Evolutionary conservation across 2,888 invertebrate species (phyloP), one percentile per base, ranked within the genome.

Genomic region (Amphipyra tragopoginis): DNA sequence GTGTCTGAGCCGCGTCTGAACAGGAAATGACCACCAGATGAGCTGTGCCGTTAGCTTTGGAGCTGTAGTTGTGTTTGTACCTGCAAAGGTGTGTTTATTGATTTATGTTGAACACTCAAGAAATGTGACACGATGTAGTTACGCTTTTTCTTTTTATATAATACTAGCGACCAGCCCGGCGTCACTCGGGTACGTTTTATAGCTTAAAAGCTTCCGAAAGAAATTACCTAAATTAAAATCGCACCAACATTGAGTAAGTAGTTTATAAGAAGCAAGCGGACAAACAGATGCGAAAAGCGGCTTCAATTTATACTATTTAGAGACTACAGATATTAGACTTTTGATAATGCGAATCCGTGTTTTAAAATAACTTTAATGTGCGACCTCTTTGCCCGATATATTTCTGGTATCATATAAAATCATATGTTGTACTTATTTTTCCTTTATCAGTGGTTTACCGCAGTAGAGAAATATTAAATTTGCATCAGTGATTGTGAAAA

Each of bases 11-110:
- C 82, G 76, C 81, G 90, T 89, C 90, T 90, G 86, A 82, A 86
- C 90, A 88, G 93, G 93, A 93, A 93, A 93, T 93, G 87, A 85
- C 84, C 85, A 81, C 83, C 87, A 90, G 91, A 93, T 93, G 92
- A 91, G 90, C 79, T 87, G 82, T 81, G 84, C 87, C 87, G 85
- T 83, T 82, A 73, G 80, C 77, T 72, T 76, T 79, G 64, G 72
- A 65, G 64, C 64, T 75, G 55, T 69, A 62, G 38, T 45, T 57
- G 60, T 53, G 45, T 56, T 45, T 36, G 26, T 57, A 50, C 33
- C 34, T 55, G 11, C 38, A 15, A 21, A 29, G 40, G 38, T 52
- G 4, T 15, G 40, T 40, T 48, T 64, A 56, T 61, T 48, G 44
- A 49, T 52, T 69, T 59, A 34, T 48, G 36, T 53, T 49, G 6